A percentile compares a stretch with the other conserved stretches of the same genome.
Conservation (phyloP, 2,797 vertebrate species). For the Lophotriccus pileatus region DNA sequence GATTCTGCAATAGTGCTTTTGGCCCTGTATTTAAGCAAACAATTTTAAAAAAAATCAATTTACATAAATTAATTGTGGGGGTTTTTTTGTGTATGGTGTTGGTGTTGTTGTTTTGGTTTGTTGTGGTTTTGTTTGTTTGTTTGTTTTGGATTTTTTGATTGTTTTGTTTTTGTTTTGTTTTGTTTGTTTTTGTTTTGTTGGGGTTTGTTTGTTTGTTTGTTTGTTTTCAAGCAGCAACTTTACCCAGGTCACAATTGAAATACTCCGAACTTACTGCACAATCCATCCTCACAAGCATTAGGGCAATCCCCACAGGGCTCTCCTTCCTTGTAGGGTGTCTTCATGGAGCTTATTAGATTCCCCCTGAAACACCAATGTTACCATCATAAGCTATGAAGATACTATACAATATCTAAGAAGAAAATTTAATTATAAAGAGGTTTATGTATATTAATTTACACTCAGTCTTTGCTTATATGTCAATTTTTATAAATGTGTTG, state of each 20-base stretch:
- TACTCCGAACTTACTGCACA: constrained; percentile 75
- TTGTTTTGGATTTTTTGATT: background rate
- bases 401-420: background rate
- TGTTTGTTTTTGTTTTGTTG: too few species aligned
- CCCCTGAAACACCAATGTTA: constrained; percentile 72
- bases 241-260: background rate
- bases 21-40: background rate
- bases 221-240: background rate
- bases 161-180: too few species aligned
- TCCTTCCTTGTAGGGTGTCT: constrained; percentile 72
- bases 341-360: constrained; percentile 56
- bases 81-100: too few species aligned
- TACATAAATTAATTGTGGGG: background rate
- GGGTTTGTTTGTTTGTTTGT: too few species aligned
- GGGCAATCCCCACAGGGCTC: constrained; percentile 75
- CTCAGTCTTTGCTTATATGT: background rate
- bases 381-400: background rate
- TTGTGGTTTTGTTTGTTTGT: too few species aligned
- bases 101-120: too few species aligned
- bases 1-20: background rate
- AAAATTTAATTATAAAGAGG: background rate
- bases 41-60: background rate
- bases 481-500: background rate
- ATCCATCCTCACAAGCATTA: constrained; percentile 70
- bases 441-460: background rate